Evolutionary conservation across 2,797 vertebrate species (phyloP).

Genomic region (Pangasius macronema): DNA sequence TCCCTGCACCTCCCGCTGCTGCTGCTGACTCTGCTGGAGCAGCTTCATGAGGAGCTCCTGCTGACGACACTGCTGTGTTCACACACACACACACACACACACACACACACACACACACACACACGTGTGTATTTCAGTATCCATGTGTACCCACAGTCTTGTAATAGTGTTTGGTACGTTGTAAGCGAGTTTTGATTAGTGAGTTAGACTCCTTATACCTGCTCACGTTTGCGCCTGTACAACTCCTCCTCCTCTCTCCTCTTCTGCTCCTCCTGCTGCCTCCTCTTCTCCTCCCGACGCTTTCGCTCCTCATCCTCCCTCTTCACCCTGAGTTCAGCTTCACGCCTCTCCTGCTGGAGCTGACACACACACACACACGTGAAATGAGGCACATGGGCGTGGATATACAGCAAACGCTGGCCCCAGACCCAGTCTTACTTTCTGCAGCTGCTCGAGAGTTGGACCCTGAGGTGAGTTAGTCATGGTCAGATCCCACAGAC

Average conservation of each 20-base stretch:
- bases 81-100: constrained; percentile 21
- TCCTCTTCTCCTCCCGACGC: constrained; percentile 81
- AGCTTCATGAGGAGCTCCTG: constrained; percentile 88
- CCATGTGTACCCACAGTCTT: too few relatives aligned
- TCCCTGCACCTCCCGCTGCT: constrained; percentile 63
- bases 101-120: background rate
- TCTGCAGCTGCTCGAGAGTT: constrained; percentile 63
- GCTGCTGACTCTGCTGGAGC: constrained; percentile 82
- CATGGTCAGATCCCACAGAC: constrained; percentile 94
- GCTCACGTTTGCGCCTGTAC: constrained; percentile 85
- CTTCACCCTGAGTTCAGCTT: constrained; percentile 93
- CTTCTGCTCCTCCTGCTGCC: constrained; percentile 84
- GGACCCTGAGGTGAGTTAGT: constrained; percentile 95
- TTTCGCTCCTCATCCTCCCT: constrained; percentile 91
- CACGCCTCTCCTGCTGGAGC: constrained; percentile 84
- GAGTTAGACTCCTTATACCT: background rate
- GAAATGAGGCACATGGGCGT: background rate
- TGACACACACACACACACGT: constrained; percentile 15
- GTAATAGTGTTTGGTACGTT: background rate
- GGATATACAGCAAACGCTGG: background rate
- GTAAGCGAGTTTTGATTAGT: background rate
- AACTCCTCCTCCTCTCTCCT: constrained; percentile 85
- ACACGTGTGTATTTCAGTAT: background rate
- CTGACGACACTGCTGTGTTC: constrained; percentile 74
- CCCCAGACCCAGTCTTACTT: constrained; percentile 43